Evolutionary conservation across 2,113 vertebrate species (phyloP).

Genomic region (Regulus satrapa): DNA sequence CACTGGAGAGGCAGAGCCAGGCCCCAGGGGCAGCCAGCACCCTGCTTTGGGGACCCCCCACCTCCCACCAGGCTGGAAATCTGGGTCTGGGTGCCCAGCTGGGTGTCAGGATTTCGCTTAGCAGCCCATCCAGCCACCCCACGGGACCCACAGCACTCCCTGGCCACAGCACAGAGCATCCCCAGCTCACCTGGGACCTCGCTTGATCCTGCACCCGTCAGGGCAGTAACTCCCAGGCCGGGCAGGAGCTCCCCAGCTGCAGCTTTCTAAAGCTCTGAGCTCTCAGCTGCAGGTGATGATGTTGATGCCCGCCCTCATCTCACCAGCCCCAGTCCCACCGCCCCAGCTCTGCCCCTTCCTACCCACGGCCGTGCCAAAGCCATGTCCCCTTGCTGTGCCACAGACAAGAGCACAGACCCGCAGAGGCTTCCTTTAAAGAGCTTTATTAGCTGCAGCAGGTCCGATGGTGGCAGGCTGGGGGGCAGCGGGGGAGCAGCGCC

Average conservation of each 20-base stretch:
- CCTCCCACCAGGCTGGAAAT: neutral
- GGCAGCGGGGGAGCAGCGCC: neutral
- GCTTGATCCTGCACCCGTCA: accelerated
- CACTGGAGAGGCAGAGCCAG: neutral
- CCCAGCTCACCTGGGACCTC: neutral
- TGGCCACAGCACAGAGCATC: accelerated
- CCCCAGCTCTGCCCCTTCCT: neutral
- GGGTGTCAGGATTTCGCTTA: neutral
- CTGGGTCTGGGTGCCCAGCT: too few relatives aligned
- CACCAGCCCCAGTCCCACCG: neutral
- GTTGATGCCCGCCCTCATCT: too few relatives aligned
- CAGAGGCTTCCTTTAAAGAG: slow-evolving; percentile 34
- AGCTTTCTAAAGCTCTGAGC: neutral
- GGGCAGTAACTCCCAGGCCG: accelerated
- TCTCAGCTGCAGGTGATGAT: neutral
- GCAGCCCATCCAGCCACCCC: neutral
- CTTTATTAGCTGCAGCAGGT: slow-evolving; percentile 74
- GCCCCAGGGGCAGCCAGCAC: neutral
- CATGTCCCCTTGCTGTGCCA: accelerated
- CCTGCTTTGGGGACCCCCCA: accelerated
- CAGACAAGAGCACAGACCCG: neutral
- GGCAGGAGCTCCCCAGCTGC: neutral
- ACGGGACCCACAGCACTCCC: accelerated
- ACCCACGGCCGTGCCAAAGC: neutral
- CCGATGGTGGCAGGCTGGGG: slow-evolving; percentile 46